These are phyloP conservation scores for Buteo buteo DNA, from an alignment of 2,113 vertebrate genomes.

Conservation along the genomic window DNA sequence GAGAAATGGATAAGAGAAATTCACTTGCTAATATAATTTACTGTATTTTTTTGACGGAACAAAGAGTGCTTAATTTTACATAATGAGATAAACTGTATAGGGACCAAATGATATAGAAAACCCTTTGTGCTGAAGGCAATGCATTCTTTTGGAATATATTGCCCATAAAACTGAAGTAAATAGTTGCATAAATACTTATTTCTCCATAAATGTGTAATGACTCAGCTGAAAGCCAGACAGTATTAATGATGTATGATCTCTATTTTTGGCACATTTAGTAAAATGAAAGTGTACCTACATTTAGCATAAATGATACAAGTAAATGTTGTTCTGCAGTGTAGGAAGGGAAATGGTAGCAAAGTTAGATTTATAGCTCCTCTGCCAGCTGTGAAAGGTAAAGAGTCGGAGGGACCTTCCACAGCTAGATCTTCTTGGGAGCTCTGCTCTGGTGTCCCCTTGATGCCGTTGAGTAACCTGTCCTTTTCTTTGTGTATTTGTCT, in stretches of 20 bases:
- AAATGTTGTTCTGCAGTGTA: neutral
- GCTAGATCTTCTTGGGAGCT: neutral
- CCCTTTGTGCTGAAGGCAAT: neutral
- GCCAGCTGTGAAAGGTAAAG: neutral
- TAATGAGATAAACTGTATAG: neutral
- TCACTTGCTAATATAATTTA: neutral
- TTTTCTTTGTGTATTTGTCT: neutral
- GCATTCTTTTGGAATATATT: neutral
- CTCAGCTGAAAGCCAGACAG: neutral
- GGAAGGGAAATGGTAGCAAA: neutral
- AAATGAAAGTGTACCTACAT: neutral
- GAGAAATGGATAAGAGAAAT: neutral
- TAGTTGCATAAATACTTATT: neutral
- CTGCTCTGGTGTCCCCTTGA: neutral
- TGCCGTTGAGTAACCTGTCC: neutral
- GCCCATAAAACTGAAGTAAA: neutral
- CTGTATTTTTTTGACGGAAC: neutral
- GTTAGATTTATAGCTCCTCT: neutral
- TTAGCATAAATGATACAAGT: neutral
- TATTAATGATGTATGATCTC: neutral
- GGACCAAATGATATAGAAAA: neutral
- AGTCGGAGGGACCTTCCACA: neutral
- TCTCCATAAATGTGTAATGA: neutral
- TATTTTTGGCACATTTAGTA: slow-evolving; percentile 2
- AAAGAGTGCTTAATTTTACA: neutral